phyloP scores from a whole-genome alignment of 2,113 vertebrate genomes.

The Dissostichus mawsoni region DNA sequence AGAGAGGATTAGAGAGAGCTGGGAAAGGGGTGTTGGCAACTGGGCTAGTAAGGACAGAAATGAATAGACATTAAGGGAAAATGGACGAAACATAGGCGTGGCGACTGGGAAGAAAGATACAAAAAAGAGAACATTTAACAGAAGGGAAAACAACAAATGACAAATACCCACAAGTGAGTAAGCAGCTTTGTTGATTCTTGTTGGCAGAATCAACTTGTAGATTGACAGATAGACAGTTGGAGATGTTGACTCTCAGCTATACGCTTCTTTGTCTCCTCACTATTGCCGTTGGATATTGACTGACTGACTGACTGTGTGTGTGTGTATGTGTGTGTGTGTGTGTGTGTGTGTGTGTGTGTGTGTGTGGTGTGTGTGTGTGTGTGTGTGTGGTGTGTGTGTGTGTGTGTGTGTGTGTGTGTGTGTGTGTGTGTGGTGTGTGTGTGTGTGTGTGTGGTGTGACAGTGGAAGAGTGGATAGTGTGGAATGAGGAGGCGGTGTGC shows the following conservation, averaged over 20 bases:
- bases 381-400: conserved; percentile 2
- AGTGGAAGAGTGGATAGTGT: conserved; percentile 45
- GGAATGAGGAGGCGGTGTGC: conserved; percentile 59
- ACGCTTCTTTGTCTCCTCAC: conserved; percentile 17
- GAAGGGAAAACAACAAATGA: conserved; percentile 10
- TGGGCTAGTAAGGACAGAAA: neutral
- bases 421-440: neutral
- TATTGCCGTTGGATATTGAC: neutral
- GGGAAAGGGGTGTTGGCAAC: neutral
- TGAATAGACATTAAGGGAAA: neutral
- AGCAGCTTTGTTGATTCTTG: conserved; percentile 30
- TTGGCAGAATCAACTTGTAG: conserved; percentile 28
- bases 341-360: neutral
- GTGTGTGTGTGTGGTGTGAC: neutral
- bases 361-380: conserved; percentile 1
- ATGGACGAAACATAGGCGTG: neutral
- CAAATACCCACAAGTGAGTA: conserved; percentile 20
- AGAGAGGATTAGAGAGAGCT: conserved; percentile 23
- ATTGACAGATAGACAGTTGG: conserved; percentile 26
- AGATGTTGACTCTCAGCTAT: conserved; percentile 23
- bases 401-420: conserved; percentile 2
- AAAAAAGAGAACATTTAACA: neutral
- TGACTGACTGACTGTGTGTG: neutral
- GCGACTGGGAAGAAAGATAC: neutral
- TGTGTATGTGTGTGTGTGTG: conserved; percentile 2